Evolutionary conservation across 2,113 vertebrate species (phyloP), one percentile per base, ranked within the genome.

Genomic region (Sisor rabdophorus): DNA sequence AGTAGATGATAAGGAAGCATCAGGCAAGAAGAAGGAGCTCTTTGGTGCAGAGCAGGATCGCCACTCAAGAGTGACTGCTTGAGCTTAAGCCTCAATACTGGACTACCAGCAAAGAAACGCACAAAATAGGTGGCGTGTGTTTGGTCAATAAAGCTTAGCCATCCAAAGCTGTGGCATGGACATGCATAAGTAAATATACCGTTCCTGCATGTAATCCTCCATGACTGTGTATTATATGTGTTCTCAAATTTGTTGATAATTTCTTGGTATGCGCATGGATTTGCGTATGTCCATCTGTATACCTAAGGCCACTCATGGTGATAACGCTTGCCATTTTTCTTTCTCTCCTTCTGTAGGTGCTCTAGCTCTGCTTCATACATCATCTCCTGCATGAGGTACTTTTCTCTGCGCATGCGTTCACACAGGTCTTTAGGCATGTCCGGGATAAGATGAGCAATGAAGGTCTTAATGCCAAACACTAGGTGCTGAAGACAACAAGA

Each of bases 231-330:
- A 44, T 47, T 59, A 12, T 47, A 36, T 70, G 72, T 59, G 48
- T n/a, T 75, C 60, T 71, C 40, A 48, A 32, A 20, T 11, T 50
- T 44, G 44, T 68, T 48, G 28, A 28, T 67, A 11, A 24, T 1
- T 73, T 30, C 28, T 54, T 59, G 73, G 60, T 70, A 56, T 69
- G 44, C 26, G 22, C 50, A 28, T 58, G 76, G 17, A 30, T 74
- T 56, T 68, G 60, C 73, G 24, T 69, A 48, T 36, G 26, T 64
- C 53, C 47, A 44, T 71, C 50, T 73, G 54, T 24, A 64, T 77
- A 78, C 73, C 93, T 98, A 98, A 95, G 96, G 96, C 97, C 97
- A 98, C 90, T 98, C 97, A 0, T 98, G 96, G 93, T 98, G 95
- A 91, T 94, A 96, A 50, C 95, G 94, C 80, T 92, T 94, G 65